Evolutionary conservation across 2,113 vertebrate species (phyloP).

Genomic region (Glareola pratincola): DNA sequence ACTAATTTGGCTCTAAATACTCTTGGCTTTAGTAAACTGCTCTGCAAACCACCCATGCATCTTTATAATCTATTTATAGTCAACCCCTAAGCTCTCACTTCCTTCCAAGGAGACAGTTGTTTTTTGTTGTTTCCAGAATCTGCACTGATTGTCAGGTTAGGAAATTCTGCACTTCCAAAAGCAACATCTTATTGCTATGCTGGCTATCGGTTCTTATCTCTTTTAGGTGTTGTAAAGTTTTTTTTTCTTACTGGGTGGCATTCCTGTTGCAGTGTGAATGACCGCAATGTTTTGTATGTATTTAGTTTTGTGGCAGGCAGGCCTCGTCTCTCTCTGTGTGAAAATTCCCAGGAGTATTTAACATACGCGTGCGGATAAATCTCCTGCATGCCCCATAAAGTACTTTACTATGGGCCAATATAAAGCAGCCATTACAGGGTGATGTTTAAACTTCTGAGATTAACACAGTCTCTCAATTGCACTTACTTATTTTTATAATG

Average conservation of each 20-base stretch:
- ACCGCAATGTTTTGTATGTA: slow-evolving; percentile 7
- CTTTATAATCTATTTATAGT: not conserved
- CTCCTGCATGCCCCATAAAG: slow-evolving; percentile 64
- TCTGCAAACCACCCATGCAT: not conserved
- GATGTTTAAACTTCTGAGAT: slow-evolving; percentile 63
- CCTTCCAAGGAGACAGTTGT: not conserved
- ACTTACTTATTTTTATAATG: slow-evolving; percentile 71
- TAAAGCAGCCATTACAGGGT: slow-evolving; percentile 58
- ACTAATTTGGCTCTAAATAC: not conserved
- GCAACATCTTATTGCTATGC: not conserved
- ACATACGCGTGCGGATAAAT: slow-evolving; percentile 57
- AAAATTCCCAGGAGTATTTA: slow-evolving; percentile 69
- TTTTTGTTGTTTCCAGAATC: slow-evolving; percentile 1
- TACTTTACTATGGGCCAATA: slow-evolving; percentile 48
- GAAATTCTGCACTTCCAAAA: slow-evolving; percentile 23
- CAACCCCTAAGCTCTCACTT: not conserved
- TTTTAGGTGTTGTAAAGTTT: slow-evolving; percentile 34
- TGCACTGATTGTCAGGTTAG: not conserved
- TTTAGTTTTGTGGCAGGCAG: slow-evolving; percentile 33
- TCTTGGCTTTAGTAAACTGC: not conserved
- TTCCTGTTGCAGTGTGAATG: slow-evolving; percentile 45
- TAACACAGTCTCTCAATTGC: slow-evolving; percentile 57
- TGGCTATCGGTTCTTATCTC: slow-evolving; percentile 31
- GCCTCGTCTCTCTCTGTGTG: slow-evolving; percentile 49
- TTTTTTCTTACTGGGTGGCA: slow-evolving; percentile 63